Evolutionary conservation across 1,140 invertebrate species (phyloP).

Genomic region (Caerostris darwini): DNA sequence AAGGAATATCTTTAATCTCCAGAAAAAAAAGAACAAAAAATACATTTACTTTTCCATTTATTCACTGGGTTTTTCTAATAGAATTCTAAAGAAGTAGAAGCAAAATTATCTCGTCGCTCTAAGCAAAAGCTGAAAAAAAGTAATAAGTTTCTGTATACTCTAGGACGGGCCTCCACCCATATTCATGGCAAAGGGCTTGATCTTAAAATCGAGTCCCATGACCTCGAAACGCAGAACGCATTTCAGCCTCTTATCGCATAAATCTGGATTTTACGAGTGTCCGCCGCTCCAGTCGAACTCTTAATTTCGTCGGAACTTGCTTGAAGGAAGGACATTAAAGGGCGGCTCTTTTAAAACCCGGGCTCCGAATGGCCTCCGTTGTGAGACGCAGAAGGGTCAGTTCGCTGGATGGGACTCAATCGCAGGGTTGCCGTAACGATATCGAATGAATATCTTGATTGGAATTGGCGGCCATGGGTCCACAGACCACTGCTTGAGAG

Average conservation of each 20-base stretch:
- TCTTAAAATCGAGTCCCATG: background rate
- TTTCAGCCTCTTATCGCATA: conserved; percentile 57
- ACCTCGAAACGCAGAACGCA: background rate
- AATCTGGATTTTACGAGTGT: conserved; percentile 71
- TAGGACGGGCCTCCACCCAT: background rate
- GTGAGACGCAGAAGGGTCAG: conserved; percentile 46
- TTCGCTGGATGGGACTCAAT: conserved; percentile 26
- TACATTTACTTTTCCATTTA: background rate
- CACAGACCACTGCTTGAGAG: too few relatives aligned
- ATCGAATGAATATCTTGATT: background rate
- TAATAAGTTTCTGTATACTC: background rate
- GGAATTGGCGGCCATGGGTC: too few relatives aligned
- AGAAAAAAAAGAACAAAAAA: background rate
- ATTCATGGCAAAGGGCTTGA: background rate
- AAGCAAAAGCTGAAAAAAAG: background rate
- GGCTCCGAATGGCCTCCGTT: conserved; percentile 47
- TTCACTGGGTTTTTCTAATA: background rate
- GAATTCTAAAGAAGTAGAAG: too few relatives aligned
- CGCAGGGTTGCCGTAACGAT: conserved; percentile 33
- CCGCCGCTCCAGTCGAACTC: conserved; percentile 53
- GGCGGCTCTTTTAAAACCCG: conserved; percentile 23
- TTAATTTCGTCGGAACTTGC: conserved; percentile 69
- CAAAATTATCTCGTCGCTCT: background rate
- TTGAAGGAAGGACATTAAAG: conserved; percentile 59
- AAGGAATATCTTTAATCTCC: too few relatives aligned